These are phyloP conservation scores for Pristiophorus japonicus DNA, from an alignment of 2,113 vertebrate genomes.

Conservation along the genomic window DNA sequence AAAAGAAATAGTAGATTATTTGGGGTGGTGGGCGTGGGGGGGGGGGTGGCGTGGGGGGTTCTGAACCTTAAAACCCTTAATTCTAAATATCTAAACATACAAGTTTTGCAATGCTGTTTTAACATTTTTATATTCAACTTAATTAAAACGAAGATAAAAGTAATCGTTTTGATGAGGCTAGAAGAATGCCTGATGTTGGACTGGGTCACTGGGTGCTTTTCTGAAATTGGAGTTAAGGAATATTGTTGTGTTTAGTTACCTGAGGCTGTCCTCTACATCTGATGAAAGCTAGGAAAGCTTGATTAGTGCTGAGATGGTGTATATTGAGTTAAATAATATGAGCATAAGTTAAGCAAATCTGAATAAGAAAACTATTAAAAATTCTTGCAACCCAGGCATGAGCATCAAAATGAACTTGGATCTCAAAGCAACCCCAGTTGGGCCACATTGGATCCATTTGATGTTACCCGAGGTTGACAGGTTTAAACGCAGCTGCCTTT, in stretches of 20 bases:
- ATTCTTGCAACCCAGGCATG: background rate
- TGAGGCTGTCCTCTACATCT: background rate
- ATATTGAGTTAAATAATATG: background rate
- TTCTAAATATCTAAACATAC: background rate
- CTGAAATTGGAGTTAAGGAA: background rate
- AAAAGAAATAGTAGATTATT: conserved; percentile 7
- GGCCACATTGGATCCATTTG: background rate
- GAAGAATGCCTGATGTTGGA: background rate
- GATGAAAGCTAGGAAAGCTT: background rate
- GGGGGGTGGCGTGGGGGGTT: background rate
- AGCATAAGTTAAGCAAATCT: background rate
- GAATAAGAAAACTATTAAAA: background rate
- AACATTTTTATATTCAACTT: background rate
- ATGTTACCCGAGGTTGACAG: background rate
- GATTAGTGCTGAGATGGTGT: background rate
- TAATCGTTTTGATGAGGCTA: background rate
- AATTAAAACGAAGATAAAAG: background rate
- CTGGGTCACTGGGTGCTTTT: background rate
- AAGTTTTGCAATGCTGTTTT: background rate
- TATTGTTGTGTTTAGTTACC: background rate
- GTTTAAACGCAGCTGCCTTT: background rate
- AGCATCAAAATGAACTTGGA: background rate
- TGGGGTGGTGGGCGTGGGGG: background rate
- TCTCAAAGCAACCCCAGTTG: background rate
- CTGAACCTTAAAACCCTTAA: background rate